Evolutionary conservation across 2,797 vertebrate species (phyloP).

Genomic region (Merluccius polli): DNA sequence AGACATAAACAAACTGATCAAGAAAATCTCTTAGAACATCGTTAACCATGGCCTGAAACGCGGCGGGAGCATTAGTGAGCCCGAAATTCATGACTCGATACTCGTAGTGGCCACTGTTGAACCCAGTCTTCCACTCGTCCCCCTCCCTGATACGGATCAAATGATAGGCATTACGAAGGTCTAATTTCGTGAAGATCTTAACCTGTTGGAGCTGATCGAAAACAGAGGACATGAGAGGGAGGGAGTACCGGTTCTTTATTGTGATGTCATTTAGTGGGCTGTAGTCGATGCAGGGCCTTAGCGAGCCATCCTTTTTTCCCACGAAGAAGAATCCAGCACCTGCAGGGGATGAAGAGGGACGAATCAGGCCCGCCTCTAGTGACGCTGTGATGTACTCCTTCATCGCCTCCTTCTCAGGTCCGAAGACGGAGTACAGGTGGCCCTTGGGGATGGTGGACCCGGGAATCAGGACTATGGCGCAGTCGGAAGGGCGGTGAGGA

Average conservation of each 20-base stretch:
- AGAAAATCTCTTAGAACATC: neutral
- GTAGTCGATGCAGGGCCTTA: neutral
- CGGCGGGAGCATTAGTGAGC: too few species aligned
- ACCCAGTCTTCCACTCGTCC: too few species aligned
- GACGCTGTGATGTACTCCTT: too few species aligned
- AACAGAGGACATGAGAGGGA: neutral
- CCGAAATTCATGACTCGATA: neutral
- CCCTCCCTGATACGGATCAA: too few species aligned
- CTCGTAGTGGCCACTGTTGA: neutral
- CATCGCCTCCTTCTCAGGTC: neutral
- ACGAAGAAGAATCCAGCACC: neutral
- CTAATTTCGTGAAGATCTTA: neutral
- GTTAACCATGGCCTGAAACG: slow-evolving; percentile 10
- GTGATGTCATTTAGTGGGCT: neutral
- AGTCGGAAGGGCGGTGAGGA: too few species aligned
- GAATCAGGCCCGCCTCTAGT: neutral
- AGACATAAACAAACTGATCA: too few species aligned
- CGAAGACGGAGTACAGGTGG: neutral
- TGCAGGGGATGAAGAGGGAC: neutral
- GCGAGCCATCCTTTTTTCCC: neutral
- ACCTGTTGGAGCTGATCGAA: neutral
- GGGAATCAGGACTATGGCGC: neutral
- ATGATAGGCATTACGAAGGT: too few species aligned
- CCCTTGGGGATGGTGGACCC: neutral
- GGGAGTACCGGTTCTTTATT: neutral